phyloP scores from a whole-genome alignment of 2,113 vertebrate genomes.

The Cervus canadensis region DNA sequence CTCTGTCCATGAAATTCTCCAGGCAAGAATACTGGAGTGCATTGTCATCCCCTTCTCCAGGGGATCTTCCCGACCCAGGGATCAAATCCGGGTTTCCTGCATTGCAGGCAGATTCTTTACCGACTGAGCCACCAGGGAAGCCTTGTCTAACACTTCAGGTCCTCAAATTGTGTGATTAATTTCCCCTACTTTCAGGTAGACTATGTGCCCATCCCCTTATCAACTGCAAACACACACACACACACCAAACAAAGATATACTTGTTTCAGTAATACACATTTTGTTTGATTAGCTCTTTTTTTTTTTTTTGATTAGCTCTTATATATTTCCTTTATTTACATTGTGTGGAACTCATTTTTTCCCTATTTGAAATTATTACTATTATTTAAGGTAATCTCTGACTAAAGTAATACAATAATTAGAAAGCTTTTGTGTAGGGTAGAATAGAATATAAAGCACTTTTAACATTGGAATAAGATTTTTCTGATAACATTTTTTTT shows the following conservation, averaged over 20 bases:
- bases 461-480: background rate
- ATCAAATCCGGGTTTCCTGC: background rate
- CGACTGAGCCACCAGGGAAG: background rate
- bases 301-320: background rate
- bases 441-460: background rate
- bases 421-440: background rate
- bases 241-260: background rate
- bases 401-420: background rate
- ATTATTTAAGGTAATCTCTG: background rate
- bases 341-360: background rate
- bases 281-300: background rate
- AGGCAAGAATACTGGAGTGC: background rate
- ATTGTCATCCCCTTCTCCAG: background rate
- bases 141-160: background rate
- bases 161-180: background rate
- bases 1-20: background rate
- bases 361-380: background rate
- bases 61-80: background rate
- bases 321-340: background rate
- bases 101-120: background rate
- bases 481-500: background rate
- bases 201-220: background rate
- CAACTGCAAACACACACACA: background rate
- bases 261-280: background rate
- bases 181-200: background rate